A percentile compares a stretch with the other conserved stretches of the same genome.
Conservation (phyloP, 1,140 invertebrate genomes). For the Drosophila fuyamai region DNA sequence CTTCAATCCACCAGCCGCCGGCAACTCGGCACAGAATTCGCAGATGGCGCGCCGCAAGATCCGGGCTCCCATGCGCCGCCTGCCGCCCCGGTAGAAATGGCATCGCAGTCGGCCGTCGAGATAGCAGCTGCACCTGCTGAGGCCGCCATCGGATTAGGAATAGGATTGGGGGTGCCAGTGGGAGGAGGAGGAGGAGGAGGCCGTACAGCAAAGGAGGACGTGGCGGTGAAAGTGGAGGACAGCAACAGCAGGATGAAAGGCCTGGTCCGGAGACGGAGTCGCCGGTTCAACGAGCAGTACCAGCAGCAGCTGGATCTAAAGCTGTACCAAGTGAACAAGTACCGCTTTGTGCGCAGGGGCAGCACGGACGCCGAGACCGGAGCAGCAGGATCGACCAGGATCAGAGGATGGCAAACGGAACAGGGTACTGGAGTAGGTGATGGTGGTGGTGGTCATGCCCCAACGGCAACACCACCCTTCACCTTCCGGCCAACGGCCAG, state of each 20-base stretch:
- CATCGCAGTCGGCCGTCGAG: conserved; percentile 38
- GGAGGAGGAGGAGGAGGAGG: background rate
- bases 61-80: conserved; percentile 54
- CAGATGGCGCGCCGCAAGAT: conserved; percentile 60
- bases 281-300: background rate
- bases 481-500: background rate
- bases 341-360: conserved; percentile 48
- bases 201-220: no score
- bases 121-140: conserved; percentile 24
- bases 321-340: conserved; percentile 31
- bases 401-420: background rate
- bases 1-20: conserved; percentile 62
- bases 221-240: background rate
- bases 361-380: background rate
- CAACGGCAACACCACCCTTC: background rate
- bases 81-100: conserved; percentile 72
- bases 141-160: conserved; percentile 10
- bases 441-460: background rate
- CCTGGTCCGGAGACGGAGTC: background rate
- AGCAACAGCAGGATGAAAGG: background rate
- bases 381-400: background rate
- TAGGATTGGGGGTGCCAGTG: background rate
- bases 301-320: conserved; percentile 25
- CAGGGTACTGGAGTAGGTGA: background rate
- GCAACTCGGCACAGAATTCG: conserved; percentile 54